phyloP scores from a whole-genome alignment of 2,113 vertebrate genomes.

The Silurus meridionalis region DNA sequence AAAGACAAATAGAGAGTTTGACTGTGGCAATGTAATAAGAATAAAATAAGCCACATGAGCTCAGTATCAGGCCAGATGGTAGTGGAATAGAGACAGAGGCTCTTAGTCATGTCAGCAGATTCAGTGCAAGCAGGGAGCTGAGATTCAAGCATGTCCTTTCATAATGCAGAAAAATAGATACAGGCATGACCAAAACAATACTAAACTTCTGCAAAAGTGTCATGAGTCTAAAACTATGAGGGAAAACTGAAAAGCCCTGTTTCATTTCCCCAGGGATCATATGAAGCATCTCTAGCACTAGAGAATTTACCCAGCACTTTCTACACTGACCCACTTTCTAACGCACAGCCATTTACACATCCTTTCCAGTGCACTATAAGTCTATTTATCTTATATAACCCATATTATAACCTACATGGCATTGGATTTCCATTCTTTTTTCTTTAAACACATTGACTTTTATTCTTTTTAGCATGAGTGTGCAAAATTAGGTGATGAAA shows the following conservation, averaged over 20 bases:
- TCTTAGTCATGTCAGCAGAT: constrained; percentile 54
- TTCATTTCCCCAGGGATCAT: background rate
- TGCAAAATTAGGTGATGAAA: background rate
- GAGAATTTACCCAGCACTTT: background rate
- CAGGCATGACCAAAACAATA: background rate
- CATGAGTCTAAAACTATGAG: background rate
- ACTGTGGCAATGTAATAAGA: constrained; percentile 52
- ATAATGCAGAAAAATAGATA: background rate
- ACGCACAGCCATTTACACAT: background rate
- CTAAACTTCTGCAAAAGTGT: background rate
- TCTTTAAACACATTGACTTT: background rate
- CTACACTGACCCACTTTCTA: constrained; percentile 31
- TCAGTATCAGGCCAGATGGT: constrained; percentile 27
- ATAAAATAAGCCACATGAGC: constrained; percentile 22
- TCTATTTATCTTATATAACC: background rate
- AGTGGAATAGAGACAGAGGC: constrained; percentile 8
- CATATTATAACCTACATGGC: constrained; percentile 4
- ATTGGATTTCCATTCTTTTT: background rate
- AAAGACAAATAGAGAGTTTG: constrained; percentile 59
- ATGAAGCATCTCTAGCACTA: background rate
- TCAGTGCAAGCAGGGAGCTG: background rate
- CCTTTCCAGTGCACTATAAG: background rate
- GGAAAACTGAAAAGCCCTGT: background rate
- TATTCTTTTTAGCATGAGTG: background rate
- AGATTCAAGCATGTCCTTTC: background rate